Evolutionary conservation across 2,113 vertebrate genomes (phyloP), one percentile per base, ranked within the genome.

Genomic region (Sceloporus tristichus): DNA sequence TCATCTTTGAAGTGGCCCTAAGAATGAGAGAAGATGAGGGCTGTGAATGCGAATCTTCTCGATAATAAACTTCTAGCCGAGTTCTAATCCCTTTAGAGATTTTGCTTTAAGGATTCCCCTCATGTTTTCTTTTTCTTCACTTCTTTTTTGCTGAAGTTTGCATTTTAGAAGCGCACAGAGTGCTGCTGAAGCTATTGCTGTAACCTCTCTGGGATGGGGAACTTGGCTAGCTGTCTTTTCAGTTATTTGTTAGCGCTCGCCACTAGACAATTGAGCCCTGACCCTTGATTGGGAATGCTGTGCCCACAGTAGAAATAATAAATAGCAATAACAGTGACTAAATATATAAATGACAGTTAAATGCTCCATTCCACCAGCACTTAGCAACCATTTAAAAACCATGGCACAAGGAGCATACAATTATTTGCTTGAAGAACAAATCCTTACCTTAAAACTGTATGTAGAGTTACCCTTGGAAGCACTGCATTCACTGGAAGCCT

Each of bases 321-420:
- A 83, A 88, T 83, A 88, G 87, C 73, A 83, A 83, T 83, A 88
- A 77, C 62, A 77, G 73, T 88, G 87, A 88, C 87, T 88, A 88
- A 88, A 78, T 88, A 77, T 54, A 68, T 88, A 88, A 82, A 83
- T 75, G 70, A 83, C 62, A 83, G 81, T 83, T 88, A 88, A 88
- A 66, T 83, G 73, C 82, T 88, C 59, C 73, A 83, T 83, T 78
- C 73, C 25, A 29, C 25, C 40, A 83, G 73, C 87, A 83, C 81
- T 88, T 88, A 88, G 68, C 73, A 88, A 80, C 87, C 87, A 68
- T 77, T 88, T 82, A 27, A 82, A 83, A 88, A 83, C 59, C 21
- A 23, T 48, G 87, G 73, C 59, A 6, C 42, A 54, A 68, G 59
- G 73, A 38, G 34, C 25, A 38, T 48, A 88, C 87, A 83, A 83